Evolutionary conservation across 1,140 invertebrate species (phyloP).

Genomic region (Trypoxylus dichotomus): DNA sequence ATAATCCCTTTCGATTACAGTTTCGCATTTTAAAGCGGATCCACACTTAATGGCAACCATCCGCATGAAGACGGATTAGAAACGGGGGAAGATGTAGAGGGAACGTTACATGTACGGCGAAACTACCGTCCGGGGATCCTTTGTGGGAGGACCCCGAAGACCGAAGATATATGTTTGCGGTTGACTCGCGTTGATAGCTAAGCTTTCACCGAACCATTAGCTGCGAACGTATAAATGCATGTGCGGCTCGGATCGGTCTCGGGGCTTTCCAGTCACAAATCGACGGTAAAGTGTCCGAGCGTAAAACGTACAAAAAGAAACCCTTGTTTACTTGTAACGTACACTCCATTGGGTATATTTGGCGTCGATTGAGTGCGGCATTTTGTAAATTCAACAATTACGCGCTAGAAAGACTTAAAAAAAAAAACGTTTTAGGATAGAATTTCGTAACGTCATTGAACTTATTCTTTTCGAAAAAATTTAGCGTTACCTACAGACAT

Average conservation of each 20-base stretch:
- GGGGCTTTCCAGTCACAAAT: slow-evolving; percentile 4
- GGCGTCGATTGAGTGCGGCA: neutral
- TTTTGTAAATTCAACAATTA: neutral
- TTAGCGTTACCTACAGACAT: too few relatives aligned
- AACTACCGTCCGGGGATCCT: neutral
- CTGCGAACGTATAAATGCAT: slow-evolving; percentile 9
- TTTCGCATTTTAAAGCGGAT: neutral
- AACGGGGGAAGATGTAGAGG: neutral
- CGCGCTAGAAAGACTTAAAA: neutral
- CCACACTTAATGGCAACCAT: neutral
- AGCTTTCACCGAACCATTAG: slow-evolving; percentile 20
- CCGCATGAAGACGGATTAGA: neutral
- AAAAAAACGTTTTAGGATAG: too few relatives aligned
- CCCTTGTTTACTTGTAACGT: neutral
- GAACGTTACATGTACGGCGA: neutral
- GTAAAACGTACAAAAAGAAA: neutral
- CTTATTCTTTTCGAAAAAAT: too few relatives aligned
- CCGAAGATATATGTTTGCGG: slow-evolving; percentile 21
- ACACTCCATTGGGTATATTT: slow-evolving; percentile 2
- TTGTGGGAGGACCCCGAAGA: neutral
- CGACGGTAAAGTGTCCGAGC: slow-evolving; percentile 4
- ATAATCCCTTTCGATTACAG: neutral
- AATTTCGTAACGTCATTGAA: too few relatives aligned
- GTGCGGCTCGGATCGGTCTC: neutral
- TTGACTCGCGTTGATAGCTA: slow-evolving; percentile 21